A percentile compares a stretch with the other conserved stretches of the same genome.
These are phyloP conservation scores for Urocolius indicus DNA, from an alignment of 2,113 vertebrate species.

Conservation along the genomic window DNA sequence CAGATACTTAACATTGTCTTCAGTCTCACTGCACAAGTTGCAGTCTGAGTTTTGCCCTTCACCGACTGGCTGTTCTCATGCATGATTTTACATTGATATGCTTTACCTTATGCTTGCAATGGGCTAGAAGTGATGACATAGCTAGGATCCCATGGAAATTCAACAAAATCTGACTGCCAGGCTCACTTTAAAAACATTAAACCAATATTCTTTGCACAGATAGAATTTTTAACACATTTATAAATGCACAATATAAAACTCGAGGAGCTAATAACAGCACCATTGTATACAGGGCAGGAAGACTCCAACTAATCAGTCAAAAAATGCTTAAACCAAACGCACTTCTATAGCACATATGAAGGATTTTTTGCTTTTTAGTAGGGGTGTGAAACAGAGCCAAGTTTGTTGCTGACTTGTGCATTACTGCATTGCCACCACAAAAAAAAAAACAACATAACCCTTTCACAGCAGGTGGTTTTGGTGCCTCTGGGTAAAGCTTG, in stretches of 20 bases:
- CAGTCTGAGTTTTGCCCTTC: not conserved
- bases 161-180: not conserved
- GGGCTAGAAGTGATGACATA: not conserved
- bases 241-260: not conserved
- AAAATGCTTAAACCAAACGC: not conserved
- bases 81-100: not conserved
- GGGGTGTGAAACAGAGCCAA: not conserved
- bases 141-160: not conserved
- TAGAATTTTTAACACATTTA: not conserved
- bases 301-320: not conserved
- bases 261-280: not conserved
- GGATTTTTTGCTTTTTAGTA: not conserved
- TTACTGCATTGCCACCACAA: not conserved
- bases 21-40: not conserved
- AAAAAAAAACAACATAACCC: not conserved
- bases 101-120: not conserved
- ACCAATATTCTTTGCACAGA: not conserved
- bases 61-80: rapidly evolving
- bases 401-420: not conserved
- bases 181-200: not conserved
- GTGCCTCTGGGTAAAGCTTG: not conserved
- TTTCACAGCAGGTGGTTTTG: not conserved
- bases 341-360: not conserved
- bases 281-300: not conserved
- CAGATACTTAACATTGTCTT: rapidly evolving